Evolutionary conservation across 2,113 vertebrate species (phyloP).

Genomic region (Laticauda colubrina): DNA sequence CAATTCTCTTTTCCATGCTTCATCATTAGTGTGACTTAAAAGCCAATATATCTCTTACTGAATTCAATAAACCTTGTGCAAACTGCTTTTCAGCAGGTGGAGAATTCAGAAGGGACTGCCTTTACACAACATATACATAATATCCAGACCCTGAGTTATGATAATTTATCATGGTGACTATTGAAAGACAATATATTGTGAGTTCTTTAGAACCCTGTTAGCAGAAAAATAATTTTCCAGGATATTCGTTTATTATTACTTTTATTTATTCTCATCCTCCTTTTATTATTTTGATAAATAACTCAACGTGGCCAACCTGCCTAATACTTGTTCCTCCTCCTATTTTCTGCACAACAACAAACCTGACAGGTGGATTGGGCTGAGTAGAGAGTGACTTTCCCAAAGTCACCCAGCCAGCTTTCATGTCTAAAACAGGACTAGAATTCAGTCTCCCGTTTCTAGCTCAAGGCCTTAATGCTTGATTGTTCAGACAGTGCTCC

Average conservation of each 20-base stretch:
- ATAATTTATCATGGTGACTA: fast-evolving
- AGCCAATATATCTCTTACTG: slow-evolving; percentile 11
- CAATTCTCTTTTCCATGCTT: slow-evolving; percentile 7
- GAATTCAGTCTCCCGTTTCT: neutral
- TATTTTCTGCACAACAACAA: neutral
- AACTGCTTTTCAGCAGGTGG: neutral
- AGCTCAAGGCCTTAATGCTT: neutral
- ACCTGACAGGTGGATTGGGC: neutral
- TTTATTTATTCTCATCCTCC: neutral
- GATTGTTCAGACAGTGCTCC: neutral
- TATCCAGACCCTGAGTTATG: neutral
- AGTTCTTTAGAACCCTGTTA: slow-evolving; percentile 23
- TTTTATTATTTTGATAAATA: neutral
- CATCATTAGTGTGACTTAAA: neutral
- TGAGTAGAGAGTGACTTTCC: neutral
- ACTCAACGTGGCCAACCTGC: neutral
- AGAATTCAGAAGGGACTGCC: slow-evolving; percentile 3
- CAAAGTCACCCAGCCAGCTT: neutral
- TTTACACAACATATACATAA: slow-evolving; percentile 23
- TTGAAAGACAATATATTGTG: neutral
- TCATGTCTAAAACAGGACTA: neutral
- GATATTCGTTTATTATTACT: neutral
- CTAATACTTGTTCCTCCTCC: neutral
- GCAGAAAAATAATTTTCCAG: neutral
- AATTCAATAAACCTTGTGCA: slow-evolving; percentile 36